Evolutionary conservation across 2,888 invertebrate genomes (phyloP).

Genomic region (Tipula helvola): DNA sequence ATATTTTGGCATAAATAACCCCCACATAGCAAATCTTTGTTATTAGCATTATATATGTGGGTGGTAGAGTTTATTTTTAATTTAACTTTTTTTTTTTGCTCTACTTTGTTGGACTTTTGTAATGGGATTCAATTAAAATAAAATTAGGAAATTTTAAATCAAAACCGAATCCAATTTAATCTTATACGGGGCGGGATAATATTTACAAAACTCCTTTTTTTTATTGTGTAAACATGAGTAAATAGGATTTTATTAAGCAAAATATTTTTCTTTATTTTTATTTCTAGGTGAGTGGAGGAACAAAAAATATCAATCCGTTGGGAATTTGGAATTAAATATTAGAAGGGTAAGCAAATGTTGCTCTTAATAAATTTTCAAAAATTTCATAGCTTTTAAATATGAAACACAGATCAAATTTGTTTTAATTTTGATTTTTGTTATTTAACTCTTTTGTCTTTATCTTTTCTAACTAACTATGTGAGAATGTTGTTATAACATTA

Average conservation of each 20-base stretch:
- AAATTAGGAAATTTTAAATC: neutral
- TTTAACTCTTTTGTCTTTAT: too few relatives aligned
- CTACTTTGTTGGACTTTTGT: neutral
- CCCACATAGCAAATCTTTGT: neutral
- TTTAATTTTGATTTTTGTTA: too few relatives aligned
- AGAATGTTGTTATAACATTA: too few relatives aligned
- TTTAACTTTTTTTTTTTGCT: neutral
- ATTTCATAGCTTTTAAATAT: too few relatives aligned
- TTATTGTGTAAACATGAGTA: neutral
- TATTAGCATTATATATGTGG: neutral
- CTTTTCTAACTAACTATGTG: too few relatives aligned
- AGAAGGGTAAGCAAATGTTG: too few relatives aligned
- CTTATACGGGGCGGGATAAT: neutral
- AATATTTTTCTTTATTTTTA: neutral
- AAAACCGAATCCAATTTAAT: neutral
- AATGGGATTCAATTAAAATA: neutral
- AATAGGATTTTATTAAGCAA: neutral
- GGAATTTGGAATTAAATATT: too few relatives aligned
- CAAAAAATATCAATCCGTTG: neutral
- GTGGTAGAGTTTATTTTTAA: neutral
- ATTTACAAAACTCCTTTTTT: neutral
- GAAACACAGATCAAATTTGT: too few relatives aligned
- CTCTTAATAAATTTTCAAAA: too few relatives aligned
- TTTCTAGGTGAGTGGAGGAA: neutral
- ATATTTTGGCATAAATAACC: neutral